Conservation (phyloP, 2,113 vertebrate species). For the Puffinus mauretanicus region DNA sequence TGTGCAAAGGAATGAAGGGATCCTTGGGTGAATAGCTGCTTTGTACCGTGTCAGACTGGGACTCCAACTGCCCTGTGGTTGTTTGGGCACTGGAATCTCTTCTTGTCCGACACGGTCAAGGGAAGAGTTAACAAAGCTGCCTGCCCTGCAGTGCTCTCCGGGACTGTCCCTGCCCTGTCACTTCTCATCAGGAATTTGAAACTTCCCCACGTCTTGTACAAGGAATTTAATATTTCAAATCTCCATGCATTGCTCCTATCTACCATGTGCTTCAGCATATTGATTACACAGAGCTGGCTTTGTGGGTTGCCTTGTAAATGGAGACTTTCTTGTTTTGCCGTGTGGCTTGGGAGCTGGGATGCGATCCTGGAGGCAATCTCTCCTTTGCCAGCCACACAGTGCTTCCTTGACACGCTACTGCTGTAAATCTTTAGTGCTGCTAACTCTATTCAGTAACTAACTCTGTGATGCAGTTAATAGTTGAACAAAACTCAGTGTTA, state of each 20-base stretch:
- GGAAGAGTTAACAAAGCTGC: constrained; percentile 12
- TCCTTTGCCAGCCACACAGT: not conserved
- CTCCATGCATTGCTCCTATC: constrained; percentile 42
- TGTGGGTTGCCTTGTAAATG: constrained; percentile 27
- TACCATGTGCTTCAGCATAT: constrained; percentile 55
- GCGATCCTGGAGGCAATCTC: not conserved
- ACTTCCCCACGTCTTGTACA: not conserved
- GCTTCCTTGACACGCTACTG: not conserved
- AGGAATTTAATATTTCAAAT: constrained; percentile 75
- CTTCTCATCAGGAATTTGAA: constrained; percentile 70
- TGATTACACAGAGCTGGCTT: constrained; percentile 59
- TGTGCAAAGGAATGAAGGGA: not conserved
- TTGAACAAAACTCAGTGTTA: not conserved
- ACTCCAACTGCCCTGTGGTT: not conserved
- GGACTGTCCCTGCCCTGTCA: not conserved
- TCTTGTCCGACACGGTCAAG: not conserved
- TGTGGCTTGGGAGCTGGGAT: constrained; percentile 15
- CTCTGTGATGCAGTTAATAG: not conserved
- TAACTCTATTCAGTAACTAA: not conserved
- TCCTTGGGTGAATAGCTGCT: not conserved
- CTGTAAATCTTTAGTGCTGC: not conserved
- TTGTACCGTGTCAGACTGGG: not conserved
- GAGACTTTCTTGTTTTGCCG: constrained; percentile 25
- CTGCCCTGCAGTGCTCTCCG: not conserved
- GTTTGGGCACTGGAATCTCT: not conserved